A percentile compares a stretch with the other conserved stretches of the same genome.
These are phyloP conservation scores for Timema podura DNA, from an alignment of 2,888 invertebrate species.

Conservation along the genomic window DNA sequence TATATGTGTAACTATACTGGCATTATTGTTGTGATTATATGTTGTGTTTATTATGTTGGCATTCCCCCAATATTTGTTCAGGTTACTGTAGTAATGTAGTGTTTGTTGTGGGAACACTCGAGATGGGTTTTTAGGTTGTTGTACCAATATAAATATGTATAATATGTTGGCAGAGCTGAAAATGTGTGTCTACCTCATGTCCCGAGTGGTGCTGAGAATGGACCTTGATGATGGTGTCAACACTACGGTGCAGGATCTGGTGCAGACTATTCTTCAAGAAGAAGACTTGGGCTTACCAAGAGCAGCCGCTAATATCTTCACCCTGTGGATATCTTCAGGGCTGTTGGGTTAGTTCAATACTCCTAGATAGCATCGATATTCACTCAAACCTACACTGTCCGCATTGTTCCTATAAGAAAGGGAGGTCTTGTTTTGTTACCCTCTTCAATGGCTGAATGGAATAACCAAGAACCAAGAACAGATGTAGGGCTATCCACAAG, in stretches of 20 bases:
- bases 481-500: no score
- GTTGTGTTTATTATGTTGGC: no score
- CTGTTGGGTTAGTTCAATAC: conserved; percentile 59
- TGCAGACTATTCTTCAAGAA: conserved; percentile 64
- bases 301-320: conserved; percentile 79
- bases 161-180: conserved; percentile 27
- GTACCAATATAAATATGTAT: no score
- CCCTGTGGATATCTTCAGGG: conserved; percentile 92
- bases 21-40: no score
- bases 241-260: conserved; percentile 57
- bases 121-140: background rate
- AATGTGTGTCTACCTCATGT: conserved; percentile 78
- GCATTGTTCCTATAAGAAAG: no score
- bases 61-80: background rate
- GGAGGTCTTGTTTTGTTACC: no score
- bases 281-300: conserved; percentile 74
- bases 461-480: no score
- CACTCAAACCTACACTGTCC: no score
- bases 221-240: conserved; percentile 74
- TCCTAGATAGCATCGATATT: no score
- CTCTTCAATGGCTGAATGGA: no score
- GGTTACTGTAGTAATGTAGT: background rate
- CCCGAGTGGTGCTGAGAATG: conserved; percentile 73
- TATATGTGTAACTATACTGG: no score
- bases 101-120: background rate